Percentiles rank a stretch among this genome's conserved stretches.
Evolutionary conservation across 2,113 vertebrate genomes (phyloP).

Genomic region (Phyllopteryx taeniolatus): DNA sequence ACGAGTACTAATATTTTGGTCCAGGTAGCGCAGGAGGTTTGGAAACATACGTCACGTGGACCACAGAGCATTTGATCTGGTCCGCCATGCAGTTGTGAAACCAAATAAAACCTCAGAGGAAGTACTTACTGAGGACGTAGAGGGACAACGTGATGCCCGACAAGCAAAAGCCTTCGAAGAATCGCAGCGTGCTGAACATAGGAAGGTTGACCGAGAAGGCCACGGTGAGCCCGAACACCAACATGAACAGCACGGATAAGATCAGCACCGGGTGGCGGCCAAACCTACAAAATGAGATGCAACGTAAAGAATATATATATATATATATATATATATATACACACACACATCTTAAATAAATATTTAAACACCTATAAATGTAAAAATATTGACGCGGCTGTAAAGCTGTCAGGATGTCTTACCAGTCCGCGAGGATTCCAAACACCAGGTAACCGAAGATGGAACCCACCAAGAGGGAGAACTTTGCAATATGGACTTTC

Average conservation of each 20-base stretch:
- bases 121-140: slow-evolving; percentile 88
- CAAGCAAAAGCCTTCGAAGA: slow-evolving; percentile 97
- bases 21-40: background rate
- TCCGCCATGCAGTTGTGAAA: background rate
- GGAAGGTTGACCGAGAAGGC: slow-evolving; percentile 92
- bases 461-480: slow-evolving; percentile 93
- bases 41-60: background rate
- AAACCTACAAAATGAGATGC: slow-evolving; percentile 73
- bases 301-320: background rate
- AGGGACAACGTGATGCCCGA: slow-evolving; percentile 91
- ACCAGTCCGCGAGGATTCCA: slow-evolving; percentile 96
- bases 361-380: background rate
- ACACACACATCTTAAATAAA: background rate
- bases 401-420: slow-evolving; percentile 51
- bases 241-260: slow-evolving; percentile 86
- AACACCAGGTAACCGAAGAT: slow-evolving; percentile 97
- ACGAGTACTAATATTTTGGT: background rate
- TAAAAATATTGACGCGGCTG: background rate
- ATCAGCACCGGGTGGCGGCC: slow-evolving; percentile 89
- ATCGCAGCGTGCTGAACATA: slow-evolving; percentile 98
- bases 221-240: slow-evolving; percentile 91
- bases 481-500: slow-evolving; percentile 97
- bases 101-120: background rate
- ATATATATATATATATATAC: no score
- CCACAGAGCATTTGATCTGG: background rate